Evolutionary conservation across 2,888 invertebrate genomes (phyloP).

Genomic region (Ophion ellenae): DNA sequence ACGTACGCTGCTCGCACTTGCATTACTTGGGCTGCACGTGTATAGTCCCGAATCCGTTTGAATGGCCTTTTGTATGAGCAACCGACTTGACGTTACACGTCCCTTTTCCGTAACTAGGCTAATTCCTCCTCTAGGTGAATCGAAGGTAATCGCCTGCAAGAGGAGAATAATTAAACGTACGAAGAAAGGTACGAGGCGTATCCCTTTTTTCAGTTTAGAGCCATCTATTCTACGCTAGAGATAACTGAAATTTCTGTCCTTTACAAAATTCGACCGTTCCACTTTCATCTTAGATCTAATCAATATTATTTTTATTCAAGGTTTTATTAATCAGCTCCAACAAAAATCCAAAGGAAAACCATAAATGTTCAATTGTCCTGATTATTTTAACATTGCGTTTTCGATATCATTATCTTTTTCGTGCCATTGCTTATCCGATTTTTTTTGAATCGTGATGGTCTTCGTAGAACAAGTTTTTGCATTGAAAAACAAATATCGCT

Average conservation of each 20-base stretch:
- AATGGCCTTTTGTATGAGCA: conserved; percentile 92
- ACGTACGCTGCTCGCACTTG: conserved; percentile 90
- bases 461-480: not conserved
- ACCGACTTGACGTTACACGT: conserved; percentile 91
- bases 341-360: too few relatives aligned
- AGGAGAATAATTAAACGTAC: conserved; percentile 46
- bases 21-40: conserved; percentile 93
- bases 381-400: not conserved
- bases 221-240: too few relatives aligned
- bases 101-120: conserved; percentile 95
- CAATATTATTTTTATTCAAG: too few relatives aligned
- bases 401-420: not conserved
- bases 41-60: conserved; percentile 92
- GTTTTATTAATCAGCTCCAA: too few relatives aligned
- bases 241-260: too few relatives aligned
- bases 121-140: conserved; percentile 94
- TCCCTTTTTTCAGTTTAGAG: too few relatives aligned
- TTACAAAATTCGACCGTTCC: too few relatives aligned
- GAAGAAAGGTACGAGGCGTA: too few relatives aligned
- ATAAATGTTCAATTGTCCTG: too few relatives aligned
- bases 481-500: not conserved
- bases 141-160: conserved; percentile 93
- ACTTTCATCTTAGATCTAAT: too few relatives aligned
- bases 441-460: not conserved
- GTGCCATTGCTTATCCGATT: not conserved